Conservation (phyloP, 2,888 invertebrate genomes). For the Agrotis exclamationis region DNA sequence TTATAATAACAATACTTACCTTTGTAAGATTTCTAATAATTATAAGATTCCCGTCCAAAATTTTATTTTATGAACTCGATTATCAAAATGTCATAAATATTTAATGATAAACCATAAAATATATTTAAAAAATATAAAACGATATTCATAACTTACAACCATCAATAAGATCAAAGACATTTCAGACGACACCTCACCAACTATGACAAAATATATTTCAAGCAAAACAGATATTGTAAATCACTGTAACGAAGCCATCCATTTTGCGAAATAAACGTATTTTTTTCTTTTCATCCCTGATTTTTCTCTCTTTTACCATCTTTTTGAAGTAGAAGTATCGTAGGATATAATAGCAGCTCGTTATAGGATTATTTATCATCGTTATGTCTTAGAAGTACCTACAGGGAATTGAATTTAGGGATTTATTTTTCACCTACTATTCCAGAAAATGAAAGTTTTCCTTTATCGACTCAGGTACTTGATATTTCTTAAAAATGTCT, state of each 20-base stretch:
- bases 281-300: constrained; percentile 64
- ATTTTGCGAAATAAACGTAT: constrained; percentile 67
- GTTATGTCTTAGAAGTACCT: not conserved
- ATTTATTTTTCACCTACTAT: constrained; percentile 27
- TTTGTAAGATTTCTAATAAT: too few species aligned
- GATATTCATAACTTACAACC: constrained; percentile 50
- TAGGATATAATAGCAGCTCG: constrained; percentile 15
- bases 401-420: constrained; percentile 6
- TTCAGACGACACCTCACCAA: constrained; percentile 33
- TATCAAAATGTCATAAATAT: too few species aligned
- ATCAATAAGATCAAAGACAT: constrained; percentile 51
- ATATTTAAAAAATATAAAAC: not conserved
- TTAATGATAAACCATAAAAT: not conserved
- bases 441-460: not conserved
- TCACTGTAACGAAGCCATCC: constrained; percentile 77
- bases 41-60: too few species aligned
- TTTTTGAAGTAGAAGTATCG: constrained; percentile 37
- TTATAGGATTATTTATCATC: constrained; percentile 39
- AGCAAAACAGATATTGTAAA: constrained; percentile 73
- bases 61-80: too few species aligned
- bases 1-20: too few species aligned
- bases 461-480: not conserved
- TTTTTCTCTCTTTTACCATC: constrained; percentile 53
- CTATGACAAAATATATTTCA: constrained; percentile 63
- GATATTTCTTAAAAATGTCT: not conserved